These are phyloP conservation scores for Pollicipes pollicipes DNA, from an alignment of 1,140 invertebrate genomes.

Conservation along the genomic window DNA sequence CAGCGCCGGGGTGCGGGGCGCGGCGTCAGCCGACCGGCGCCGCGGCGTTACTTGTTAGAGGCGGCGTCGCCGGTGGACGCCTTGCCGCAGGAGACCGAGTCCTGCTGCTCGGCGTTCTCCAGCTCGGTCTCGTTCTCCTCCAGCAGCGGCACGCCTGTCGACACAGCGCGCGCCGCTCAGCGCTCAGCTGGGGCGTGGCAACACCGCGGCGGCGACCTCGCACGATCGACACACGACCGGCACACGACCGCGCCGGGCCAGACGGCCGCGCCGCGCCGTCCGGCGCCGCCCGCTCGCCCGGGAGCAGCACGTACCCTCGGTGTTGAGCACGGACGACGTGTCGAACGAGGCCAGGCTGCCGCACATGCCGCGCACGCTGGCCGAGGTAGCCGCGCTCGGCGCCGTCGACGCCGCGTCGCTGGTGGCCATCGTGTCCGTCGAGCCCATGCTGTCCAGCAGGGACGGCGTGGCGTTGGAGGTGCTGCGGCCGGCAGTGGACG, in stretches of 20 bases:
- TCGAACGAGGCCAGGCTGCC: constrained; percentile 34
- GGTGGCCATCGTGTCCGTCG: constrained; percentile 29
- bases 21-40: not conserved
- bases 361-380: constrained; percentile 28
- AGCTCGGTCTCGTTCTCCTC: not conserved
- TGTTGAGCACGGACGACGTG: constrained; percentile 31
- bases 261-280: no score
- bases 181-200: no score
- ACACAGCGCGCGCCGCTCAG: no score
- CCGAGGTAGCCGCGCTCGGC: constrained; percentile 28
- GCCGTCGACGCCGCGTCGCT: constrained; percentile 29
- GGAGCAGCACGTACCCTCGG: no score
- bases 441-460: constrained; percentile 26
- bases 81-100: not conserved
- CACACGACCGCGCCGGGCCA: no score
- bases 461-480: constrained; percentile 6
- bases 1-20: no score
- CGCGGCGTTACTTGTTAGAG: not conserved
- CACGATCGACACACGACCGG: no score
- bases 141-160: not conserved
- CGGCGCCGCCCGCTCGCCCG: no score
- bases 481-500: constrained; percentile 2
- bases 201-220: no score
- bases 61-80: not conserved
- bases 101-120: not conserved